Percentiles rank a stretch among this genome's conserved stretches.
phyloP scores from a whole-genome alignment of 2,888 invertebrate species.

The Dasypolia templi region DNA sequence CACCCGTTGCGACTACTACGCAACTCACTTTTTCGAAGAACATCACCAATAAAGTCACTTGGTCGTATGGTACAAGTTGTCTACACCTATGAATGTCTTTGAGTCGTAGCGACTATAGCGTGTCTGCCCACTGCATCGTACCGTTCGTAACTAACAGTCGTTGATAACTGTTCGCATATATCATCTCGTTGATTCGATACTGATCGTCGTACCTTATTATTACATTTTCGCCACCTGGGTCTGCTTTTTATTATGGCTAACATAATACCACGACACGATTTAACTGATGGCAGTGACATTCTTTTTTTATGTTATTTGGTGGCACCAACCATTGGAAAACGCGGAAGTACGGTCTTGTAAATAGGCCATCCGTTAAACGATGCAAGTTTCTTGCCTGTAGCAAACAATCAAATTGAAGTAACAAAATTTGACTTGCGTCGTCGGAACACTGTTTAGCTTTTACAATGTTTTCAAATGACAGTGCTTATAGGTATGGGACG shows the following conservation, averaged over 20 bases:
- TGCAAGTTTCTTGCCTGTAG: too few relatives aligned
- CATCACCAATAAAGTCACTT: neutral
- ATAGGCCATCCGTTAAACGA: neutral
- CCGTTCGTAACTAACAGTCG: neutral
- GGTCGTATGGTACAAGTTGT: neutral
- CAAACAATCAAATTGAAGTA: neutral
- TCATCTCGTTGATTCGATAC: too few relatives aligned
- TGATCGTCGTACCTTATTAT: neutral
- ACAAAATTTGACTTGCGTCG: neutral
- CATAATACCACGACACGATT: neutral
- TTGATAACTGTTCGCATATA: neutral
- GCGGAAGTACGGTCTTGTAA: neutral
- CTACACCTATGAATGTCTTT: neutral
- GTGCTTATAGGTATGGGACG: too few relatives aligned
- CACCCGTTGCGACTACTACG: neutral
- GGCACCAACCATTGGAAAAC: neutral
- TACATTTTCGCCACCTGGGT: neutral
- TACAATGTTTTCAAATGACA: too few relatives aligned
- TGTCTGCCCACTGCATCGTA: neutral
- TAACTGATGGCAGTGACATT: neutral
- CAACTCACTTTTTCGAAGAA: neutral
- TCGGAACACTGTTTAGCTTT: neutral
- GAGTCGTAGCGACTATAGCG: neutral
- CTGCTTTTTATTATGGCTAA: neutral
- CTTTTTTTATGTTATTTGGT: neutral